Evolutionary conservation across 2,888 invertebrate genomes (phyloP).

Genomic region (Leucophora obtusa): DNA sequence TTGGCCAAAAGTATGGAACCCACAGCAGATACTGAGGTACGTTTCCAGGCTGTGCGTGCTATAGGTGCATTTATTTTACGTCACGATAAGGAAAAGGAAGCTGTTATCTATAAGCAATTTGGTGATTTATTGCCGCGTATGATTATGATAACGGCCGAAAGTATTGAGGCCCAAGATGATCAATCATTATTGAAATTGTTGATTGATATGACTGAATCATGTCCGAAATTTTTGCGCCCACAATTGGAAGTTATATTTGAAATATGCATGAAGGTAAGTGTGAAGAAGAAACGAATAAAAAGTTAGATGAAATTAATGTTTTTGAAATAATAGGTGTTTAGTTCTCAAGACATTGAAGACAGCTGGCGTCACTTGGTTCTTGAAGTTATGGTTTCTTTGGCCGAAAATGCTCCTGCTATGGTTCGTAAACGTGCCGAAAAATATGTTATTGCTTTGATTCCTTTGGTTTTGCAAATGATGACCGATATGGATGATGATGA

Average conservation of each 20-base stretch:
- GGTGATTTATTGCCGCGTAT: constrained; percentile 89
- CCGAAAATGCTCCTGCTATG: constrained; percentile 98
- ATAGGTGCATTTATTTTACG: constrained; percentile 92
- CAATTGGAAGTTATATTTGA: constrained; percentile 92
- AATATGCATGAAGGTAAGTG: constrained; percentile 87
- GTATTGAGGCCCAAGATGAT: constrained; percentile 90
- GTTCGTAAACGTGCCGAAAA: constrained; percentile 94
- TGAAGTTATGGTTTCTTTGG: constrained; percentile 88
- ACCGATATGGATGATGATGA: constrained; percentile 95
- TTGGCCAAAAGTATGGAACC: constrained; percentile 89
- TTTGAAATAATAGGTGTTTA: constrained; percentile 78
- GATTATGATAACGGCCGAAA: constrained; percentile 86
- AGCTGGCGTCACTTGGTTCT: constrained; percentile 93
- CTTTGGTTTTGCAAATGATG: constrained; percentile 94
- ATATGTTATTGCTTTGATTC: constrained; percentile 89
- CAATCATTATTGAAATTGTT: constrained; percentile 94
- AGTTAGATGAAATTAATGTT: neutral
- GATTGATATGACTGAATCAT: constrained; percentile 94
- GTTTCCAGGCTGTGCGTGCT: constrained; percentile 90
- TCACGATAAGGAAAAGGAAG: constrained; percentile 91
- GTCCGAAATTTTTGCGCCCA: constrained; percentile 94
- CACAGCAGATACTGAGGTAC: constrained; percentile 85
- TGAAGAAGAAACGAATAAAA: neutral
- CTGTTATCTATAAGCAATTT: constrained; percentile 92
- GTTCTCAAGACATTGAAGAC: constrained; percentile 85